Evolutionary conservation across 2,797 vertebrate genomes (phyloP), one percentile per base, ranked within the genome.

Genomic region (Lycodopsis pacificus): DNA sequence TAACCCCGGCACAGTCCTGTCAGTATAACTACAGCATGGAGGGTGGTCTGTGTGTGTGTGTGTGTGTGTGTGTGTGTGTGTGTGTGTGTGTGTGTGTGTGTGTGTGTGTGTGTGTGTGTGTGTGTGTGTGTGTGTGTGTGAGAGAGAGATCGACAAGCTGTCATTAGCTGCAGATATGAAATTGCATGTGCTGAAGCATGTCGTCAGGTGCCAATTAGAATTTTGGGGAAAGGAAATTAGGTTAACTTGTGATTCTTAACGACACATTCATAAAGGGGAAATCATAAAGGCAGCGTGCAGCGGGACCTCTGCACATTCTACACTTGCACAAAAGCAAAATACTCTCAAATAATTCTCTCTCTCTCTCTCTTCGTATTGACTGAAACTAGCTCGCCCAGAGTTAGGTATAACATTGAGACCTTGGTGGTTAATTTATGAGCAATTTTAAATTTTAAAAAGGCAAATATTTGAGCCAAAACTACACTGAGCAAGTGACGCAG

Each of bases 161-260:
- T 84, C 13, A 83, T 73, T 64, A 89, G 48, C 53, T 71, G 34
- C 36, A 72, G 56, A 59, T 59, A 65, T 34, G 32, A 78, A 85
- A 82, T 77, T 64, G 40, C 34, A 74, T 63, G 56, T 14, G 61
- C 27, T 46, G 62, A 32, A 14, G 32, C 32, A 77, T 51, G 59
- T 8, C 40, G 48, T 71, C 46, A 70, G 57, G 17, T 42, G 68
- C n/a, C 65, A 62, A 63, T 53, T 51, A 56, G 17, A 51, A 48
- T 62, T 22, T n/a, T 46, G 5, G 25, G 57, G 15, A 25, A 70
- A 71, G 51, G 44, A 36, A 73, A 49, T 79, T 76, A 74, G 12
- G 22, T 61, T 74, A 64, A 40, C 64, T 71, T 59, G 22, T n/a
- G 22, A 71, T 71, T 77, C 49, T 12, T 25, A 49, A 44, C 57